Percentiles rank a stretch among this genome's conserved stretches.
Evolutionary conservation across 2,888 invertebrate genomes (phyloP).

Genomic region (Dusona sp.): DNA sequence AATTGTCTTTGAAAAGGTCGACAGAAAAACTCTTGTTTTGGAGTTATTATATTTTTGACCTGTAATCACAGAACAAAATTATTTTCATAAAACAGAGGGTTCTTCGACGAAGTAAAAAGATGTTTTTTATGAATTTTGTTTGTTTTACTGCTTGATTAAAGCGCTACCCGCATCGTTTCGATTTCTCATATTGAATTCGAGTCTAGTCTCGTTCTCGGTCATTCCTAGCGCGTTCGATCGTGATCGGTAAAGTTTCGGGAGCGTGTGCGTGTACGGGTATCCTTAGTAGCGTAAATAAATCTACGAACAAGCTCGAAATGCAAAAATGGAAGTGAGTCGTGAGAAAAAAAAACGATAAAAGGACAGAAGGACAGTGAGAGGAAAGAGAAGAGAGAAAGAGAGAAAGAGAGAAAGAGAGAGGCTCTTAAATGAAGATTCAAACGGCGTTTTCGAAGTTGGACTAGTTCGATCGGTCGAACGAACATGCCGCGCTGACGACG

Average conservation of each 20-base stretch:
- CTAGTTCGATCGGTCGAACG: slow-evolving; percentile 66
- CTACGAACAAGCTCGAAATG: background rate
- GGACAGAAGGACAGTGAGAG: slow-evolving; percentile 49
- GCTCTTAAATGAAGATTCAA: slow-evolving; percentile 64
- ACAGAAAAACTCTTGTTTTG: no score
- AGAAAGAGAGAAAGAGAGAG: slow-evolving; percentile 27
- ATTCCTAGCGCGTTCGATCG: slow-evolving; percentile 50
- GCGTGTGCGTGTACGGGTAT: slow-evolving; percentile 18
- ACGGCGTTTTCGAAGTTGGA: slow-evolving; percentile 64
- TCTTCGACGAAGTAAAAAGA: background rate
- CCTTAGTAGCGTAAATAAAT: slow-evolving; percentile 10
- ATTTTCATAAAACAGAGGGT: no score
- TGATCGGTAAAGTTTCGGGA: slow-evolving; percentile 53
- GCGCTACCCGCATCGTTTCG: background rate
- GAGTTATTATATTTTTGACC: no score
- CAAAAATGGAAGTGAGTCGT: background rate
- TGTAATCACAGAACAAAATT: no score
- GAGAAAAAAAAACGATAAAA: slow-evolving; percentile 14
- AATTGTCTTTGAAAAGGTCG: no score
- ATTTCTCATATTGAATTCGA: slow-evolving; percentile 48
- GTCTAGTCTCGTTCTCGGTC: slow-evolving; percentile 56
- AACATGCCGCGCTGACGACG: slow-evolving; percentile 46
- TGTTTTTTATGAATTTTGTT: no score
- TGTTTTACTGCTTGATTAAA: background rate
- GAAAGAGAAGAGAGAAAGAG: slow-evolving; percentile 46